Evolutionary conservation across 2,797 vertebrate genomes (phyloP), one percentile per base, ranked within the genome.

Genomic region (Bradypus variegatus): DNA sequence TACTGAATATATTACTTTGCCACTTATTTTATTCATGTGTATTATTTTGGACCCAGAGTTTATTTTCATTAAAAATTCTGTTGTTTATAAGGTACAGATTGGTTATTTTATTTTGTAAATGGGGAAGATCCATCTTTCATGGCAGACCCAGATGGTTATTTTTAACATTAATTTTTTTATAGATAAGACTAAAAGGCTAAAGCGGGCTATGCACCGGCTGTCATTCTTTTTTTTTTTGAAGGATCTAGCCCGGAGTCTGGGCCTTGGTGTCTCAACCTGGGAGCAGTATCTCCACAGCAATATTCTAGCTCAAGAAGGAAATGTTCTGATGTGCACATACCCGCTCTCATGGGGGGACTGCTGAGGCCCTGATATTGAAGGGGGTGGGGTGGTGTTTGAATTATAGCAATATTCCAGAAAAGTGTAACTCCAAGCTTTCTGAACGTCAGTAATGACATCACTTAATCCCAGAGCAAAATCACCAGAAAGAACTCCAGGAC

Each of bases 231-330:
- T 16, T 53, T 41, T 64, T 53, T 41, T 64, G 55, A 75, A 45
- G n/a, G 13, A 77, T 21, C 1, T 0, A 15, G 41, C 5, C 12
- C 29, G 12, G 27, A 45, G 18, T 15, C 53, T 5, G 14, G 15
- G 19, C 60, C 60, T 90, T 8, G 0, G 15, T 1, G 1, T 50
- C 62, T 86, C 16, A 53, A 41, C 53, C 4, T 25, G 1, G 1
- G 31, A 23, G 4, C 2, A 2, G 50, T 50, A 11, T 50, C 33
- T 41, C 70, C 50, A 69, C 31, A 25, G 25, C 25, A 33, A 23
- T 7, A 23, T 31, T 29, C 2, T 19, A 50, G 2, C 1, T n/a
- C 1, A 1, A 25, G 21, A 85, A 85, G 60, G n/a, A 45, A 50
- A 73, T 8, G 29, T 73, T 23, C 77, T 41, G 3, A 45, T 33